Base-by-base conservation (phyloP, 2,113 vertebrate genomes). In the Sinocyclocheilus anophthalmus region DNA sequence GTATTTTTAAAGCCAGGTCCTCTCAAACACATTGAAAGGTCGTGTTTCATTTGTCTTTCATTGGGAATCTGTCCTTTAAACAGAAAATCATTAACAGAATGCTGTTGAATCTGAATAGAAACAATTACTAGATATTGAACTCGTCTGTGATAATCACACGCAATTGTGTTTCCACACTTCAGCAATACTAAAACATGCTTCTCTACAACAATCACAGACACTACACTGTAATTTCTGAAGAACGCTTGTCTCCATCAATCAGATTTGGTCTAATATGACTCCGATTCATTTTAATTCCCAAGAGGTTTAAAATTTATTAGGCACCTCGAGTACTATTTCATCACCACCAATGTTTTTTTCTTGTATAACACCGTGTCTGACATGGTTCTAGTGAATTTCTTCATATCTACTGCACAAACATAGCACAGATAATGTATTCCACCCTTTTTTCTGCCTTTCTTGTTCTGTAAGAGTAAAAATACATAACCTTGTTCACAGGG, bases 351-450 rank as follows among this genome's bases (percentile, higher is more conserved):
- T 82, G 22, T 16, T 22, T 59, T 59, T 59, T 24, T 48, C 5
- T 45, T 63, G 4, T 26, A 24, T 50, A 24, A 9, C 12, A 16
- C 20, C 1, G 2, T 84, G 11, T 37, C 26, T 69, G 24, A 83
- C n/a, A 53, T 13, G 22, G 22, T 69, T 69, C 45, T 53, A 39
- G 48, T 18, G 3, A 1, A n/a, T 63, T 75, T 84, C 30, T 11
- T 61, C 37, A 3, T 26, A 12, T 84, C 55, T 61, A 20, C 45
- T 7, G 14, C 18, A 55, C 76, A 79, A 75, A 48, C 61, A 76
- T 79, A 78, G 30, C 50, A 69, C 73, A 67, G 65, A 39, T 86
- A 84, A 88, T 84, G 72, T 76, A 84, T 88, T 86, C 84, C 50
- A 14, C 81, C 76, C 13, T 42, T 61, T 59, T 86, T 81, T 61